These are phyloP conservation scores for Ambastaia sidthimunki DNA, from an alignment of 2,797 vertebrate species.

Conservation along the genomic window DNA sequence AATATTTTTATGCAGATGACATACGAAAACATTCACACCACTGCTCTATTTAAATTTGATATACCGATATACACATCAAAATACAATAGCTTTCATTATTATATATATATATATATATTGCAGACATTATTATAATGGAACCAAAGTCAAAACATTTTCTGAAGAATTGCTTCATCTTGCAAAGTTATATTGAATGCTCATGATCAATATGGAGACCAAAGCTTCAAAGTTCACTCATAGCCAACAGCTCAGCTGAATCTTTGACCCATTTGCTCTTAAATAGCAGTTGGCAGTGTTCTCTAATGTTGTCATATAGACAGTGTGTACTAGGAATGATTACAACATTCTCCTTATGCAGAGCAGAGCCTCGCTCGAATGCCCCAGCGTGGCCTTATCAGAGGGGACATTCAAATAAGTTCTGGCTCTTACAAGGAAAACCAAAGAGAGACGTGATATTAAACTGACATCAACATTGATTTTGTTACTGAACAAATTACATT, in stretches of 20 bases:
- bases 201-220: not conserved
- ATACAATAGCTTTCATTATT: no score
- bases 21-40: no score
- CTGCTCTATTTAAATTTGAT: no score
- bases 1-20: no score
- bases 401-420: slow-evolving; percentile 20
- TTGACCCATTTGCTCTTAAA: slow-evolving; percentile 64
- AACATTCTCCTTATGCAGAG: slow-evolving; percentile 45
- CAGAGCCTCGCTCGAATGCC: slow-evolving; percentile 42
- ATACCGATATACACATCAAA: no score
- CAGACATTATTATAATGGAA: not conserved
- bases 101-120: no score
- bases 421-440: slow-evolving; percentile 1
- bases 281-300: slow-evolving; percentile 49
- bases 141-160: not conserved
- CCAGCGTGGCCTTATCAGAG: slow-evolving; percentile 34
- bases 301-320: slow-evolving; percentile 53
- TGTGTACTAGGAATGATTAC: slow-evolving; percentile 54
- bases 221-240: slow-evolving; percentile 26
- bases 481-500: slow-evolving; percentile 8
- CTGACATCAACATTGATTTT: slow-evolving; percentile 22
- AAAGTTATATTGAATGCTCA: not conserved
- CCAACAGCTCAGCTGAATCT: slow-evolving; percentile 64
- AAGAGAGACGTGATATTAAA: slow-evolving; percentile 1
- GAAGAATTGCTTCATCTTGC: not conserved